These are phyloP conservation scores for Halictus quadricinctus DNA, from an alignment of 2,888 invertebrate species.

Conservation along the genomic window DNA sequence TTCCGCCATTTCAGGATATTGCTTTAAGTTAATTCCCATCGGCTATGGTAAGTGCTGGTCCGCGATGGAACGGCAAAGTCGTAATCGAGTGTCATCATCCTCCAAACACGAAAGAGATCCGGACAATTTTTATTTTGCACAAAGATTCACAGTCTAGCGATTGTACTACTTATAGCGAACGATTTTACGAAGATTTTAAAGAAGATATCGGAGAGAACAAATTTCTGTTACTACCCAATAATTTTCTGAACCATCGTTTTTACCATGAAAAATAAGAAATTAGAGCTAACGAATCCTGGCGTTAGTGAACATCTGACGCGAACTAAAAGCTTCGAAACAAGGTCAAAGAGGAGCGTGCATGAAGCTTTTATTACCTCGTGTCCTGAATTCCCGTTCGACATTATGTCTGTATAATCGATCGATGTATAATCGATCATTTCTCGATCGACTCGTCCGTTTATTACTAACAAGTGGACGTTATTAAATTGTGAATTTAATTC, in stretches of 20 bases:
- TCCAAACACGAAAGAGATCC: too few species aligned
- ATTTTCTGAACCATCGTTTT: not conserved
- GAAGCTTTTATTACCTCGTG: constrained; percentile 8
- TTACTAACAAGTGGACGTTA: too few species aligned
- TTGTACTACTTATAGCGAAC: too few species aligned
- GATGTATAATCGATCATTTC: not conserved
- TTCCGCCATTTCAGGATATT: constrained; percentile 38
- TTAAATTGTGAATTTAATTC: too few species aligned
- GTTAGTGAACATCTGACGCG: not conserved
- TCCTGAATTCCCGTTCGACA: not conserved
- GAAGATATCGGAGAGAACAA: too few species aligned
- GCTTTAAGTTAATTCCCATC: constrained; percentile 16
- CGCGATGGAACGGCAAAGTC: not conserved
- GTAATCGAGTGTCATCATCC: not conserved
- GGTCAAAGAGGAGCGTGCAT: not conserved
- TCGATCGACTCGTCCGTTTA: not conserved
- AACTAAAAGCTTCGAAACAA: not conserved
- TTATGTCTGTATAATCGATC: too few species aligned
- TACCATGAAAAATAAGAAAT: not conserved
- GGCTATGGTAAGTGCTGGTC: not conserved
- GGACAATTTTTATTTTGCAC: too few species aligned
- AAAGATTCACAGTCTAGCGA: too few species aligned
- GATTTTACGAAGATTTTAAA: too few species aligned
- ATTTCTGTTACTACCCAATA: too few species aligned
- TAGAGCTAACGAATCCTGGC: not conserved